phyloP scores from a whole-genome alignment of 2,113 vertebrate genomes.

The Electrona antarctica region DNA sequence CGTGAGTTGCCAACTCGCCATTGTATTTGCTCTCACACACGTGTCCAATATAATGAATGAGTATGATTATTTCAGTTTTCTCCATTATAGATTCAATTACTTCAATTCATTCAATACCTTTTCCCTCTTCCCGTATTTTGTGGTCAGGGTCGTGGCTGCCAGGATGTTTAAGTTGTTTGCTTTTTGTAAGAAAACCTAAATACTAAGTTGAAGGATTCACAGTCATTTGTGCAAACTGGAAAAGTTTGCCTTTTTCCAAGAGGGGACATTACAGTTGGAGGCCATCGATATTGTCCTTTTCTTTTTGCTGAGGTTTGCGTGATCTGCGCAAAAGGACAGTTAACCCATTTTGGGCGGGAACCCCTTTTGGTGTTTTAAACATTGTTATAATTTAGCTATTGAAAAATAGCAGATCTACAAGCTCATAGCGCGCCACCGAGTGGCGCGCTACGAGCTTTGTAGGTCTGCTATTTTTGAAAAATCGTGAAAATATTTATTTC shows the following conservation, averaged over 20 bases:
- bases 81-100: slow-evolving; percentile 11
- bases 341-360: too few relatives aligned
- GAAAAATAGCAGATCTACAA: too few relatives aligned
- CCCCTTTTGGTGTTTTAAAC: too few relatives aligned
- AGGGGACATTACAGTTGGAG: not conserved
- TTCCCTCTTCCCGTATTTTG: not conserved
- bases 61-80: not conserved
- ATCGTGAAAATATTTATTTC: too few relatives aligned
- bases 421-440: too few relatives aligned
- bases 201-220: not conserved
- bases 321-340: too few relatives aligned
- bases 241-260: not conserved
- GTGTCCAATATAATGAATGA: not conserved
- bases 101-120: not conserved
- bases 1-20: not conserved
- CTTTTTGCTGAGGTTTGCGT: too few relatives aligned
- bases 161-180: not conserved
- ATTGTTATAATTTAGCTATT: too few relatives aligned
- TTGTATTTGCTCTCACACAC: slow-evolving; percentile 9
- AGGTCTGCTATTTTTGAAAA: too few relatives aligned
- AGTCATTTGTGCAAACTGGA: not conserved
- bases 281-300: too few relatives aligned
- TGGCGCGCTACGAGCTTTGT: too few relatives aligned
- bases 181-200: not conserved
- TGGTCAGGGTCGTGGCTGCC: not conserved